phyloP scores from a whole-genome alignment of 2,797 vertebrate genomes.

The Danio aesculapii region DNA sequence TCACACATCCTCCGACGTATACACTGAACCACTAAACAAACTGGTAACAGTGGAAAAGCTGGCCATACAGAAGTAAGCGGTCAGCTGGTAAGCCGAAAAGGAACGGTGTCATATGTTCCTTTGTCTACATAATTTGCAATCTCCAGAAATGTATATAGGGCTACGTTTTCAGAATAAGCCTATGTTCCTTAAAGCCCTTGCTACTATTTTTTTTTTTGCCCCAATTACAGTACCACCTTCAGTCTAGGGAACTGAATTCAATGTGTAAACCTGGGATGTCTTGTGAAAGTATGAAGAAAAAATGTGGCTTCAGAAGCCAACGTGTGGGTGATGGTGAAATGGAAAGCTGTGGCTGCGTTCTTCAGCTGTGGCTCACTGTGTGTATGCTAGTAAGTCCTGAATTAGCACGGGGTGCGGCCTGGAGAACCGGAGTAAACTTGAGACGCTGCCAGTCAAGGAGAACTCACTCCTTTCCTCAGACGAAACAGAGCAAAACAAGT shows the following conservation, averaged over 20 bases:
- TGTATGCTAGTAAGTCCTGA: constrained; percentile 70
- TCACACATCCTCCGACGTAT: too few species aligned
- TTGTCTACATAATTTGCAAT: too few species aligned
- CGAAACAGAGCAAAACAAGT: constrained; percentile 11
- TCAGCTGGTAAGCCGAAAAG: too few species aligned
- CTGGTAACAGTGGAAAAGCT: too few species aligned
- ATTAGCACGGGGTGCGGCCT: constrained; percentile 61
- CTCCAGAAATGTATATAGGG: too few species aligned
- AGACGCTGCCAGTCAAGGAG: constrained; percentile 49
- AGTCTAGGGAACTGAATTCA: neutral
- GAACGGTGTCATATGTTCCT: too few species aligned
- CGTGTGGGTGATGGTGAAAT: constrained; percentile 20
- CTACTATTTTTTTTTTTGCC: neutral
- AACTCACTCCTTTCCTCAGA: constrained; percentile 29
- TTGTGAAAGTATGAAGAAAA: neutral
- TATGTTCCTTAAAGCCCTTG: neutral
- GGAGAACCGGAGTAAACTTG: constrained; percentile 19
- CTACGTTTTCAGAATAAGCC: too few species aligned
- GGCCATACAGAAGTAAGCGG: too few species aligned
- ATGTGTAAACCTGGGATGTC: neutral
- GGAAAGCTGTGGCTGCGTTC: constrained; percentile 42
- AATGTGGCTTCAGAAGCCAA: neutral
- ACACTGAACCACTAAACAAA: too few species aligned
- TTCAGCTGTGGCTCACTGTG: constrained; percentile 62
- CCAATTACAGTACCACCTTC: neutral